Evolutionary conservation across 2,113 vertebrate species (phyloP).

Genomic region (Motacilla tschutschensis): DNA sequence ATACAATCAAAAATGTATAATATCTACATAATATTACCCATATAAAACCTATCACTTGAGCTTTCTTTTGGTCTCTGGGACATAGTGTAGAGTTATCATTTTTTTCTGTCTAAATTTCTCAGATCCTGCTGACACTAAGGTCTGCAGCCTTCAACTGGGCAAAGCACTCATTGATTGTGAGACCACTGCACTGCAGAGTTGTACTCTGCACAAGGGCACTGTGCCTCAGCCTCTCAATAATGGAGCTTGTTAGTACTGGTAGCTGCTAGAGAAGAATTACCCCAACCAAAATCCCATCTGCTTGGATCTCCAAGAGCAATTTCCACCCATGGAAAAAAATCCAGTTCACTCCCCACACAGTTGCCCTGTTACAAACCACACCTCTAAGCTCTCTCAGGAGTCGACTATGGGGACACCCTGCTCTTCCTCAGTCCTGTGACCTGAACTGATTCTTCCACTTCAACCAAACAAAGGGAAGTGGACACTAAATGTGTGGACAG

Average conservation of each 20-base stretch:
- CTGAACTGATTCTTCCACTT: neutral
- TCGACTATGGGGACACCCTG: neutral
- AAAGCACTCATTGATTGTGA: neutral
- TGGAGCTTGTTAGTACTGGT: neutral
- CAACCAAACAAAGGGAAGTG: neutral
- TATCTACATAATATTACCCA: neutral
- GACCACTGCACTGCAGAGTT: neutral
- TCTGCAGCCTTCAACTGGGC: neutral
- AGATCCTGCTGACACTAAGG: neutral
- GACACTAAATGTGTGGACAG: neutral
- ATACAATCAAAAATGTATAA: neutral
- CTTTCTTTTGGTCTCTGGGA: neutral
- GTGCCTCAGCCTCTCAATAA: neutral
- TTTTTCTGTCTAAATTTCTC: neutral
- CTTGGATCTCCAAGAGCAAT: neutral
- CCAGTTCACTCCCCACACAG: neutral
- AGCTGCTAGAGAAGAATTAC: neutral
- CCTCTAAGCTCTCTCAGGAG: neutral
- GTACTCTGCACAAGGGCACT: too few relatives aligned
- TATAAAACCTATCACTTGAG: neutral
- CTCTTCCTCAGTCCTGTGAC: fast-evolving
- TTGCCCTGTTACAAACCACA: neutral
- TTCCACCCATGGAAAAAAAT: neutral
- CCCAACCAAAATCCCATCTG: neutral
- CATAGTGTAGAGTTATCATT: neutral